Evolutionary conservation across 1,140 invertebrate genomes (phyloP), one percentile per base, ranked within the genome.

Genomic region (Maconellicoccus hirsutus): DNA sequence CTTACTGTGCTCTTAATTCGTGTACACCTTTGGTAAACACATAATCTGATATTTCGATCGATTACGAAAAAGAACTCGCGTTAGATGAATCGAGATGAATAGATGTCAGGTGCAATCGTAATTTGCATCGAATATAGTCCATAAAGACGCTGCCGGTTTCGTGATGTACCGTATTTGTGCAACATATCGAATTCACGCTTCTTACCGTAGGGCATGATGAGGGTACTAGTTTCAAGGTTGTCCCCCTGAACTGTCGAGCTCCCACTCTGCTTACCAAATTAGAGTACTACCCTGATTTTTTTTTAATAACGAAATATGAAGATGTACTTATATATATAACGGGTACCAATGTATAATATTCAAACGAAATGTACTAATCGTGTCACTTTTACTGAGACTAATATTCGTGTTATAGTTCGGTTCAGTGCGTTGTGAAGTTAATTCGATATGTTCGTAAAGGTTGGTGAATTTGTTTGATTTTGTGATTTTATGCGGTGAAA

Each of bases 81-180:
- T 3, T 33, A 33, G 29, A 12, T 33, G n/a, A 3, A 16, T 19
- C 3, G n/a, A 52, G 42, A 52, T 19, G 42, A 52, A 52, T 52
- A 52, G 42, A 22, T 19, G 61, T 66, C 61, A 66, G 61, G 25
- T 66, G 61, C 61, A 66, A 66, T 66, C 61, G 16, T 66, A 66
- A 66, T 66, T 66, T 23, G 61, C 61, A 66, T 66, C 61, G 25
- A 66, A 66, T 66, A 26, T 66, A 66, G 61, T 66, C 25, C 61
- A 16, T n/a, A n/a, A n/a, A n/a, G n/a, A n/a, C n/a, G 25, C 61
- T 66, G 61, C 61, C 61, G 61, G 61, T 16, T 66, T 66, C 61
- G 61, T 66, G 61, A 66, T 26, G 61, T 66, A 66, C 61, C 61
- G 61, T 66, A 66, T 66, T 66, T 66, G 61, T 66, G 61, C 21